Evolutionary conservation across 2,797 vertebrate species (phyloP).

Genomic region (Taenioides sp.): DNA sequence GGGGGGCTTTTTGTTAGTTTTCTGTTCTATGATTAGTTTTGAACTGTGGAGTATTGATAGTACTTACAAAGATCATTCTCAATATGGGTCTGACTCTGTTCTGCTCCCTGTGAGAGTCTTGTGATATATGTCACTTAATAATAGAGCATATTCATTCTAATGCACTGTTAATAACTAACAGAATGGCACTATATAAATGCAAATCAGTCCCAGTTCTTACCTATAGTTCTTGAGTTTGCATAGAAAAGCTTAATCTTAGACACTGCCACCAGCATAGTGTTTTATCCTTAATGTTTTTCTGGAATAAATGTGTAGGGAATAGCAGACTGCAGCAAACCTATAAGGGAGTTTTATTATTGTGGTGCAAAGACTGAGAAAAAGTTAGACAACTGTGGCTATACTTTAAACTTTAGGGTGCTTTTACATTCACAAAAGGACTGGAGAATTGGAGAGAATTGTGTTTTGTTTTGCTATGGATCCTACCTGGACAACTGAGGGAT

Average conservation of each 20-base stretch:
- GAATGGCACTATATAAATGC: slow-evolving; percentile 63
- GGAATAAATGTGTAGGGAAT: slow-evolving; percentile 12
- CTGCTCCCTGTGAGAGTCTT: slow-evolving; percentile 31
- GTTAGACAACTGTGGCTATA: slow-evolving; percentile 29
- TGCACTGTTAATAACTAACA: slow-evolving; percentile 51
- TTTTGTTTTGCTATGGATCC: no score
- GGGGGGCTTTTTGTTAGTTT: no score
- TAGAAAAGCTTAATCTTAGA: slow-evolving; percentile 35
- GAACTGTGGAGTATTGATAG: slow-evolving; percentile 3
- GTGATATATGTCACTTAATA: slow-evolving; percentile 52
- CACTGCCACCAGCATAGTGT: slow-evolving; percentile 1
- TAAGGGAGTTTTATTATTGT: slow-evolving; percentile 10
- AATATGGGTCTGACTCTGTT: slow-evolving; percentile 35
- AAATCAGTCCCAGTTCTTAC: slow-evolving; percentile 43
- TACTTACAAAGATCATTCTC: slow-evolving; percentile 33
- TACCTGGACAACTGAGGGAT: no score
- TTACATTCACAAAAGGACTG: slow-evolving; percentile 25
- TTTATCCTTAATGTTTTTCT: slow-evolving; percentile 34
- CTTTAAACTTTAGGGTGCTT: slow-evolving; percentile 42
- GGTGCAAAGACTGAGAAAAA: slow-evolving; percentile 28
- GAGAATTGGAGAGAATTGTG: no score
- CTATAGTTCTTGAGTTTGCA: slow-evolving; percentile 34
- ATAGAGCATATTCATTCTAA: slow-evolving; percentile 37
- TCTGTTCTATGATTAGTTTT: no score
- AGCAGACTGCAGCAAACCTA: slow-evolving; percentile 15